phyloP scores from a whole-genome alignment of 2,888 invertebrate species.

The Autographa pulchrina region DNA sequence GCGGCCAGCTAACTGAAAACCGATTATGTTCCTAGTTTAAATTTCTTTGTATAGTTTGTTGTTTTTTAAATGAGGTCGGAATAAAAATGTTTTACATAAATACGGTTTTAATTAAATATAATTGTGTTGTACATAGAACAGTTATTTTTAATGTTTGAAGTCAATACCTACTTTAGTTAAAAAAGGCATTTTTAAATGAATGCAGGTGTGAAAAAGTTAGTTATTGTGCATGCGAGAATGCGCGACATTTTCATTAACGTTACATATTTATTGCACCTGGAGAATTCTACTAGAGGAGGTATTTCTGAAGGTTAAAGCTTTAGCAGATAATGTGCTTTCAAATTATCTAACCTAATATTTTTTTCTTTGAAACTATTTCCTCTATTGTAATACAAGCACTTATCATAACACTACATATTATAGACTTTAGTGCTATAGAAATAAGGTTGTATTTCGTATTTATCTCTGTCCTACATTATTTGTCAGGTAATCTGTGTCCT shows the following conservation, averaged over 20 bases:
- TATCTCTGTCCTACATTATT: background rate
- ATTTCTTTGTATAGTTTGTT: background rate
- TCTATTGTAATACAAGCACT: background rate
- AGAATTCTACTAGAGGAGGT: too few relatives aligned
- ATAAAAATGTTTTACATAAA: background rate
- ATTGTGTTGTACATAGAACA: background rate
- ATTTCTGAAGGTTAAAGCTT: background rate
- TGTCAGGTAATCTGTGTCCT: background rate
- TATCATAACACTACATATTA: background rate
- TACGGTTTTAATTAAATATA: background rate
- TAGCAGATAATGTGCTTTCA: background rate
- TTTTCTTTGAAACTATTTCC: background rate
- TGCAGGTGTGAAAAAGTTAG: too few relatives aligned
- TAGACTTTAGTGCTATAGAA: background rate
- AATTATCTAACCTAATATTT: background rate
- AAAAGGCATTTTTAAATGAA: too few relatives aligned
- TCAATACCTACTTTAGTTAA: too few relatives aligned
- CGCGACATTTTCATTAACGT: too few relatives aligned
- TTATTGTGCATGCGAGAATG: too few relatives aligned
- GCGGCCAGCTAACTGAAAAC: background rate
- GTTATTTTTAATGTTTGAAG: background rate
- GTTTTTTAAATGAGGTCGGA: background rate
- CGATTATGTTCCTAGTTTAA: background rate
- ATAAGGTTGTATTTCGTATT: background rate
- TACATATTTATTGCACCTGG: too few relatives aligned